These are phyloP conservation scores for Ornithoptera priamus DNA, from an alignment of 2,888 invertebrate species.

Conservation along the genomic window DNA sequence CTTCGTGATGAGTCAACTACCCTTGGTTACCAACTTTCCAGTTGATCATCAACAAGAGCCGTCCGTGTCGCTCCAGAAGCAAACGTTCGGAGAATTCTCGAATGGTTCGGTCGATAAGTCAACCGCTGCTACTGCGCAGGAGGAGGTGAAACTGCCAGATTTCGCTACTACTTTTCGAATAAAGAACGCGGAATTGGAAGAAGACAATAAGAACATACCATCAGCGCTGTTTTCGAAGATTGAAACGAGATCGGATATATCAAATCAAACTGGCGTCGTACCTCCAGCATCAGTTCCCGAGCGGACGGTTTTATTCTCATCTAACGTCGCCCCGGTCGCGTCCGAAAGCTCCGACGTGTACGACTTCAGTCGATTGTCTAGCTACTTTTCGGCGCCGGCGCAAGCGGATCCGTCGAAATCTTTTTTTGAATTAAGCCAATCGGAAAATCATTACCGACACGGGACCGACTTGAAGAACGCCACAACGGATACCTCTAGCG, in stretches of 20 bases:
- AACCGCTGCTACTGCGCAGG: background rate
- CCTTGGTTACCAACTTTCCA: conserved; percentile 10
- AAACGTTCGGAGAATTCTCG: background rate
- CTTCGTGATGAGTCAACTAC: conserved; percentile 34
- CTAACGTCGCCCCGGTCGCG: conserved; percentile 32
- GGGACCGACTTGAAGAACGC: conserved; percentile 26
- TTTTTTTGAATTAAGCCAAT: conserved; percentile 76
- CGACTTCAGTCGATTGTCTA: conserved; percentile 62
- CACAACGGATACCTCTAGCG: background rate
- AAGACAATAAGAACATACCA: conserved; percentile 15
- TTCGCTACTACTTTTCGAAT: conserved; percentile 29
- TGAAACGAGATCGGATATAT: conserved; percentile 16
- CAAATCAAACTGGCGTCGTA: conserved; percentile 29
- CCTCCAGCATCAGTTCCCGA: conserved; percentile 43
- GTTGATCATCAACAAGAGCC: conserved; percentile 17
- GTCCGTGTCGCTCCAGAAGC: too few relatives aligned
- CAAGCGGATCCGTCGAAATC: conserved; percentile 66
- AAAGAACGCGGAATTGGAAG: conserved; percentile 3
- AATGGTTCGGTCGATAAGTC: conserved; percentile 6
- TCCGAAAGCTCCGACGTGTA: conserved; percentile 39
- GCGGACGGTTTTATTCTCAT: conserved; percentile 57
- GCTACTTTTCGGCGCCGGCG: conserved; percentile 61
- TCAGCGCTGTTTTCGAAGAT: background rate
- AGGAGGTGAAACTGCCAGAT: conserved; percentile 24
- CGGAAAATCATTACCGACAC: conserved; percentile 70